Conservation (phyloP, 2,113 vertebrate species). For the Pristiophorus japonicus region DNA sequence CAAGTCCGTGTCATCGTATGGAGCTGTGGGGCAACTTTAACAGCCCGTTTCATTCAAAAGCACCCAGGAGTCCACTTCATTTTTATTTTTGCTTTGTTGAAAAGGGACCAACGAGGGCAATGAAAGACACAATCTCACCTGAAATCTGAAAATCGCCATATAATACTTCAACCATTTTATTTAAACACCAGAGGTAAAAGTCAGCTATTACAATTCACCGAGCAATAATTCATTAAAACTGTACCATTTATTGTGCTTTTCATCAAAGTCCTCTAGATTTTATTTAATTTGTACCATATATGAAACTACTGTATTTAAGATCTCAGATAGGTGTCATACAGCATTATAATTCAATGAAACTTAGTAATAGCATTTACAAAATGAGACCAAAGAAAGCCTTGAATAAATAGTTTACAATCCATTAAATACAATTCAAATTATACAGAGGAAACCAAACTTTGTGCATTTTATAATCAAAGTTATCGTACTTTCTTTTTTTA, state of each 20-base stretch:
- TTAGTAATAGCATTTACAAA: constrained; percentile 77
- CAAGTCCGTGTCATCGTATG: not conserved
- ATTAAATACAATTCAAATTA: constrained; percentile 62
- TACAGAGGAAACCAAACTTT: constrained; percentile 61
- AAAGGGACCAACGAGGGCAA: not conserved
- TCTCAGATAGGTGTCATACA: constrained; percentile 67
- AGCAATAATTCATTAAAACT: constrained; percentile 47
- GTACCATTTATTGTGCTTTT: constrained; percentile 56
- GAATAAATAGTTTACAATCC: constrained; percentile 71
- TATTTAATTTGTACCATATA: constrained; percentile 70
- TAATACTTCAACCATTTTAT: constrained; percentile 19
- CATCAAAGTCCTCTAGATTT: constrained; percentile 47
- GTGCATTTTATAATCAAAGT: constrained; percentile 56
- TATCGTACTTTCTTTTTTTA: constrained; percentile 69
- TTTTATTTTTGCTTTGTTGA: constrained; percentile 4
- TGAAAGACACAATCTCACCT: no score
- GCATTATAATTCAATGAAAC: constrained; percentile 69
- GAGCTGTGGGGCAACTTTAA: not conserved
- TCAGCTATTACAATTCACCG: constrained; percentile 40
- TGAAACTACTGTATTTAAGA: constrained; percentile 70
- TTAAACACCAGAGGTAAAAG: not conserved
- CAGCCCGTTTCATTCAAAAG: not conserved
- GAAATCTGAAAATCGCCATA: not conserved
- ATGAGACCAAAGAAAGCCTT: constrained; percentile 76
- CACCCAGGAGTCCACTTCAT: not conserved